These are phyloP conservation scores for Holacanthella duospinosa DNA, from an alignment of 2,888 invertebrate species.

Conservation along the genomic window DNA sequence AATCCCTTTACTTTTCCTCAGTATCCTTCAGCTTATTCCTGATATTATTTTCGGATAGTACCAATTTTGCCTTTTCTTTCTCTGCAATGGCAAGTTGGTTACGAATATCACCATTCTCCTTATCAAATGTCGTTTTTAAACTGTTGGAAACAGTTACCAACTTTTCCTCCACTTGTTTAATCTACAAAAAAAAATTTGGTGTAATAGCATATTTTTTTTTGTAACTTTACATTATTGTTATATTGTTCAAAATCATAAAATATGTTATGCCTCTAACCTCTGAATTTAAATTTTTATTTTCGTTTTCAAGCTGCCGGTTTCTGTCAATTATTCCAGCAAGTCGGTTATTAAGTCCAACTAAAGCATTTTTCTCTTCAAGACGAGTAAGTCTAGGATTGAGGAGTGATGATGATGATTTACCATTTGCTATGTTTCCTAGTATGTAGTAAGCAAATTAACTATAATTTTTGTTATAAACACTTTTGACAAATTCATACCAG, in stretches of 20 bases:
- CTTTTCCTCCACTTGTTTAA: neutral
- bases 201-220: too few species aligned
- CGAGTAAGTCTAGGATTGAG: neutral
- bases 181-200: neutral
- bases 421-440: too few species aligned
- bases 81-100: neutral
- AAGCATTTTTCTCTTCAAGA: neutral
- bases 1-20: neutral
- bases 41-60: neutral
- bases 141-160: neutral
- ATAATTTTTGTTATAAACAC: too few species aligned
- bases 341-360: neutral
- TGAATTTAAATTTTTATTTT: neutral
- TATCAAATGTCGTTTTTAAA: neutral
- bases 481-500: neutral
- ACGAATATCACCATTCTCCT: neutral
- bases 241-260: neutral
- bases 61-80: conserved; percentile 7
- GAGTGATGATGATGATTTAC: neutral
- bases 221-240: too few species aligned
- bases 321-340: neutral
- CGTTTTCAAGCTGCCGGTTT: neutral
- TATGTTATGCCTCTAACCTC: neutral
- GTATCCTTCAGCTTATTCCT: neutral
- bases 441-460: too few species aligned